phyloP scores from a whole-genome alignment of 2,113 vertebrate genomes.

The Oreochromis niloticus region DNA sequence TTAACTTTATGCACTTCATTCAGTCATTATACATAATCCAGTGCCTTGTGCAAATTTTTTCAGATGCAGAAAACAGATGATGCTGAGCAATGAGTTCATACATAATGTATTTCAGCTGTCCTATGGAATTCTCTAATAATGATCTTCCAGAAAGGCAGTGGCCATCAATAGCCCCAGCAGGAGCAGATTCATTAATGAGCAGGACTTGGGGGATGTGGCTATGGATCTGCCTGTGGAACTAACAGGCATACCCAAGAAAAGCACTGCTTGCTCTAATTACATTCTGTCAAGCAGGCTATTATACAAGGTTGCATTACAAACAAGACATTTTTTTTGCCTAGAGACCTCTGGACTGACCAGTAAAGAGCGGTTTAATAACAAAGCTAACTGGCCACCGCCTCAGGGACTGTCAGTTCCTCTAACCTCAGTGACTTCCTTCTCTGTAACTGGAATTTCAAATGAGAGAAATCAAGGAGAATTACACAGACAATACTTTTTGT shows the following conservation, averaged over 20 bases:
- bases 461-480: conserved; percentile 5
- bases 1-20: conserved; percentile 6
- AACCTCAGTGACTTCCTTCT: conserved; percentile 4
- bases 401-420: conserved; percentile 15
- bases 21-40: conserved; percentile 11
- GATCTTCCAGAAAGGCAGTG: conserved; percentile 48
- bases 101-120: conserved; percentile 49
- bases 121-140: conserved; percentile 59
- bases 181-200: conserved; percentile 60
- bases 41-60: neutral
- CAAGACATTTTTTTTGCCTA: conserved; percentile 54
- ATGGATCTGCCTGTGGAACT: conserved; percentile 54
- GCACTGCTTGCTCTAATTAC: conserved; percentile 66
- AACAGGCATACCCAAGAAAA: conserved; percentile 54
- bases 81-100: conserved; percentile 13
- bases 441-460: conserved; percentile 16
- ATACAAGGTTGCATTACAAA: conserved; percentile 64
- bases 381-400: conserved; percentile 43
- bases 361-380: conserved; percentile 68
- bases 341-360: conserved; percentile 57
- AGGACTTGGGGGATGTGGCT: conserved; percentile 53
- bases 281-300: conserved; percentile 64
- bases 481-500: neutral
- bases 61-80: conserved; percentile 6
- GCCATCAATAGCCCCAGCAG: conserved; percentile 55